A percentile compares a stretch with the other conserved stretches of the same genome.
These are phyloP conservation scores for Chaetodon trifascialis DNA, from an alignment of 2,113 vertebrate species.

Conservation along the genomic window DNA sequence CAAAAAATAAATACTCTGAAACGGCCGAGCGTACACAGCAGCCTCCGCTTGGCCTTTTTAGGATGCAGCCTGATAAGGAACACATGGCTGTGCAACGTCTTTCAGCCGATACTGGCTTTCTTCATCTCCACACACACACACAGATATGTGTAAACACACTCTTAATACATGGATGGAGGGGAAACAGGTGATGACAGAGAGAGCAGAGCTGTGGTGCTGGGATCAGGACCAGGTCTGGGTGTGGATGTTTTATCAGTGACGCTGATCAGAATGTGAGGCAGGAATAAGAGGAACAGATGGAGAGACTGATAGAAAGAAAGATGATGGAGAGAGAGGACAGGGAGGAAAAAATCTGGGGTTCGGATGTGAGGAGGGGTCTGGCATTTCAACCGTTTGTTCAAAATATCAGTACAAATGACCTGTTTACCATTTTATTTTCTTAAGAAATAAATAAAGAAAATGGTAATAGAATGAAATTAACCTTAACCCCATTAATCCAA, in stretches of 20 bases:
- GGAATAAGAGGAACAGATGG: background rate
- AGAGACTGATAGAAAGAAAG: background rate
- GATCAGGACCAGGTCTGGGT: constrained; percentile 31
- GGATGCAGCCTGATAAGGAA: constrained; percentile 46
- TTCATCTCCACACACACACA: constrained; percentile 14
- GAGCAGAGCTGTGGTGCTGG: constrained; percentile 33
- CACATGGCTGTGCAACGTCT: constrained; percentile 41
- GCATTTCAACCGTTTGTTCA: too few species aligned
- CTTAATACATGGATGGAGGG: background rate
- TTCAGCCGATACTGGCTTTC: constrained; percentile 20
- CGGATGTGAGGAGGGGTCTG: background rate
- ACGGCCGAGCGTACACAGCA: background rate
- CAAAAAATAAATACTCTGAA: constrained; percentile 22
- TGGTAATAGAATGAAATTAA: too few species aligned
- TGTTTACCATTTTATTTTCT: background rate
- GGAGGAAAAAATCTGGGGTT: background rate
- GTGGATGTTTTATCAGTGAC: constrained; percentile 29
- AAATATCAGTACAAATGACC: background rate
- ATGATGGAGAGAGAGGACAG: background rate
- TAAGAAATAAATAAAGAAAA: too few species aligned
- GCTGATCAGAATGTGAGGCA: background rate
- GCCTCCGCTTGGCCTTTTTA: constrained; percentile 35
- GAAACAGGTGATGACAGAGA: background rate
- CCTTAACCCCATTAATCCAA: too few species aligned
- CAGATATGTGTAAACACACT: background rate